phyloP scores from a whole-genome alignment of 2,113 vertebrate genomes.

The Pollimyrus isidori region DNA sequence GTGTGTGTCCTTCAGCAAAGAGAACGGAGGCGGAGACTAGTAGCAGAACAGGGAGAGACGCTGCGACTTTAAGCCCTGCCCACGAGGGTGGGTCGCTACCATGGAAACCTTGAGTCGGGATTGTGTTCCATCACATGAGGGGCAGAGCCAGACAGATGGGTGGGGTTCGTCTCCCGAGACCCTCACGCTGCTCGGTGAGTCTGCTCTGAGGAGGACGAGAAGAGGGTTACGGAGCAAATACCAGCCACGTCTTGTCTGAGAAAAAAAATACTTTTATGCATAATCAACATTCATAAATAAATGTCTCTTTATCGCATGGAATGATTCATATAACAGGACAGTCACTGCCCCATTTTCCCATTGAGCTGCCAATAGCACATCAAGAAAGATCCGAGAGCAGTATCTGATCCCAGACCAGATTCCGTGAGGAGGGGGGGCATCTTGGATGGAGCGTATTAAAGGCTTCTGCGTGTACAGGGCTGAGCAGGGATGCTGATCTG shows the following conservation, averaged over 20 bases:
- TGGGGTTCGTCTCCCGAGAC: conserved; percentile 18
- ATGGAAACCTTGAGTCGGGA: conserved; percentile 22
- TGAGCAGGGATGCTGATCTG: background rate
- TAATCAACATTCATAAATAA: background rate
- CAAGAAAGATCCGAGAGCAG: background rate
- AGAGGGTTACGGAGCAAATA: background rate
- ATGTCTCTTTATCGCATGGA: background rate
- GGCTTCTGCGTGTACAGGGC: background rate
- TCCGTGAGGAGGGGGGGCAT: background rate
- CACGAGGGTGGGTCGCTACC: conserved; percentile 13
- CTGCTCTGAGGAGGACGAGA: background rate
- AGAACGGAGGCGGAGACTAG: background rate
- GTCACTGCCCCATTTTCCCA: background rate
- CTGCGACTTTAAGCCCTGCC: conserved; percentile 20
- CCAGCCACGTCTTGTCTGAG: background rate
- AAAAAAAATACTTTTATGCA: background rate
- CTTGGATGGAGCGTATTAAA: background rate
- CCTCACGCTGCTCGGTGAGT: conserved; percentile 7
- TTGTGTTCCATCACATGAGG: conserved; percentile 15
- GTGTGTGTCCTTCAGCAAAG: background rate
- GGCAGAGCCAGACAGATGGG: conserved; percentile 7
- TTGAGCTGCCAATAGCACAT: background rate
- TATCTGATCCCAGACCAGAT: background rate
- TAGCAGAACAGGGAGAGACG: background rate
- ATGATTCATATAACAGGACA: background rate